Conservation (phyloP, 2,113 vertebrate genomes). For the Mirza zaza region DNA sequence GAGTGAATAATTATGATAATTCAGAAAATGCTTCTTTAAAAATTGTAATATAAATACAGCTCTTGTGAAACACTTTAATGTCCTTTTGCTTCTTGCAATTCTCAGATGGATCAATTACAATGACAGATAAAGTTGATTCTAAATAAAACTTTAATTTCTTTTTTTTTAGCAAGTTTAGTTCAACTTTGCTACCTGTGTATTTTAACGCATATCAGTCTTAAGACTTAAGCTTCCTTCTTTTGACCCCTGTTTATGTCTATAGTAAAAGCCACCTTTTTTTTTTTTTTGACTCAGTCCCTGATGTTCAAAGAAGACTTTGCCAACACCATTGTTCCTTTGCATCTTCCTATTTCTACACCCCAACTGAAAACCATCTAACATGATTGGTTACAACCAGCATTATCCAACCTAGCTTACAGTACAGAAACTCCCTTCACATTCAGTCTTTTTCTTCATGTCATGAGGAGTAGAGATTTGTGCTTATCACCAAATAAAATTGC, state of each 20-base stretch:
- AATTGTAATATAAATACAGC: constrained; percentile 81
- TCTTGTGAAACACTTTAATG: constrained; percentile 85
- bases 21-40: constrained; percentile 75
- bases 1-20: constrained; percentile 75
- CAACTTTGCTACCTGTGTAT: constrained; percentile 55
- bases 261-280: constrained; percentile 80
- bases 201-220: constrained; percentile 39
- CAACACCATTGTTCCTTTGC: constrained; percentile 81
- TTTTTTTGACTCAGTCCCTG: constrained; percentile 79
- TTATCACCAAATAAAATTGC: constrained; percentile 99
- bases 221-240: constrained; percentile 66
- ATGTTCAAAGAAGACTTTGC: constrained; percentile 76
- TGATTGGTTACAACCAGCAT: constrained; percentile 80
- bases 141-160: constrained; percentile 49
- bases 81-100: constrained; percentile 76
- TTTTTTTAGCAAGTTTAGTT: constrained; percentile 60
- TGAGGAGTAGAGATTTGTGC: constrained; percentile 99
- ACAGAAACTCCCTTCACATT: constrained; percentile 96
- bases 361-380: constrained; percentile 81
- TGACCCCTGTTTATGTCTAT: constrained; percentile 74
- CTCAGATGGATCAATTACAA: constrained; percentile 76
- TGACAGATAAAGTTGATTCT: constrained; percentile 34
- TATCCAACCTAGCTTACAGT: constrained; percentile 91
- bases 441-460: constrained; percentile 97
- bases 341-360: constrained; percentile 83